Evolutionary conservation across 2,113 vertebrate species (phyloP).

Genomic region (Psittacula cyanocephala): DNA sequence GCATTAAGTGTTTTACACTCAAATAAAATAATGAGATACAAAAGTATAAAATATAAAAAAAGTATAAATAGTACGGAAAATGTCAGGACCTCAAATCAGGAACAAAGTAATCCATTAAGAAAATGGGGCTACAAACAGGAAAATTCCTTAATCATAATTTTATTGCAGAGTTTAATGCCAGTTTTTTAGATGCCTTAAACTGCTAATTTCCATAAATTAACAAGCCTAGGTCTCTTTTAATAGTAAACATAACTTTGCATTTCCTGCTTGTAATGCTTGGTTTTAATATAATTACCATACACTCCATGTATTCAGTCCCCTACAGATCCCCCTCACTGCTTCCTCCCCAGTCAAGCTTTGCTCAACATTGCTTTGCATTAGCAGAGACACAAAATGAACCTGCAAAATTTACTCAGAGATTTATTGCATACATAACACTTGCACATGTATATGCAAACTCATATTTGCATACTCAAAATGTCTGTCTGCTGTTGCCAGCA

Average conservation of each 20-base stretch:
- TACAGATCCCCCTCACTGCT: neutral
- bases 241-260: conserved; percentile 32
- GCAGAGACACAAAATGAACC: neutral
- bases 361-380: neutral
- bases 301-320: neutral
- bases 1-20: neutral
- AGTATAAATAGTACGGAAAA: neutral
- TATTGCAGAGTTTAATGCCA: neutral
- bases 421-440: neutral
- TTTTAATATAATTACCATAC: conserved; percentile 31
- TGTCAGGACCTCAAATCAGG: neutral
- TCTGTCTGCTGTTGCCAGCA: neutral
- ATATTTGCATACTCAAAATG: conserved; percentile 7
- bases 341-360: neutral
- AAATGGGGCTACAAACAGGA: conserved; percentile 6
- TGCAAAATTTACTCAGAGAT: neutral
- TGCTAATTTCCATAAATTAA: conserved; percentile 46
- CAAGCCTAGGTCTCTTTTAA: conserved; percentile 8
- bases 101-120: neutral
- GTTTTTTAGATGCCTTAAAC: conserved; percentile 25
- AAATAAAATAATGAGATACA: neutral
- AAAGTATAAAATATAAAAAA: neutral
- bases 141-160: neutral
- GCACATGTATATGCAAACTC: neutral
- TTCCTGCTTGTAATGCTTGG: neutral